Base-by-base conservation (phyloP, 2,888 invertebrate genomes). In the Teinopalpus imperialis region DNA sequence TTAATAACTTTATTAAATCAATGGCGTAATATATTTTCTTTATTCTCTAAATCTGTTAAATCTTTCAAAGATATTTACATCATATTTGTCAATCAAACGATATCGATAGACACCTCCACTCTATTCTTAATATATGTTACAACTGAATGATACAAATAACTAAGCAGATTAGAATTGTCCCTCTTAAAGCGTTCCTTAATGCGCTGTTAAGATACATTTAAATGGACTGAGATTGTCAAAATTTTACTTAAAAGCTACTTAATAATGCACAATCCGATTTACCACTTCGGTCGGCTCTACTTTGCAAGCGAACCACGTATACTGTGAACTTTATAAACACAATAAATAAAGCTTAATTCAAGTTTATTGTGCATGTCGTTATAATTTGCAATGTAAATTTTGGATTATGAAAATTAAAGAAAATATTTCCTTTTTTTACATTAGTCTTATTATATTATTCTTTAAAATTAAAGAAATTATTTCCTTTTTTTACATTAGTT, bases 181-280 rank as follows among this genome's bases (percentile, higher is more conserved):
- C 27, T 29, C 14, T 16, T 12, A 37, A 44, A 34, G 23, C 9
- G 27, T 34, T 23, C 21, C 29, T 31, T 40, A 40, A 46, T 46
- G 29, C 35, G 3, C 14, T 29, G 40, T 46, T 46, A 35, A 40
- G 40, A 46, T 39, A 43, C 34, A 39, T 37, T 39, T 34, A 48
- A 43, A 43, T 35, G 34, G 39, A 48, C 23, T 40, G 24, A 39
- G 20, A 31, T 49, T 44, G 35, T 40, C 35, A 41, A 39, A 45
- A 46, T 41, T 35, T 29, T 35, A 46, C 40, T 46, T 45, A 40
- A 46, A 50, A 55, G 36, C 60, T 62, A 59, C 52, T 62, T 67
- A 63, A 65, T 59, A 64, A 63, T 53, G 45, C 52, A 54, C 65
- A 69, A 70, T 66, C 66, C 59, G 65, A 62, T 72, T 69, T 66